A percentile compares a stretch with the other conserved stretches of the same genome.
Evolutionary conservation across 2,888 invertebrate genomes (phyloP).

Genomic region (Melanostoma scalare): DNA sequence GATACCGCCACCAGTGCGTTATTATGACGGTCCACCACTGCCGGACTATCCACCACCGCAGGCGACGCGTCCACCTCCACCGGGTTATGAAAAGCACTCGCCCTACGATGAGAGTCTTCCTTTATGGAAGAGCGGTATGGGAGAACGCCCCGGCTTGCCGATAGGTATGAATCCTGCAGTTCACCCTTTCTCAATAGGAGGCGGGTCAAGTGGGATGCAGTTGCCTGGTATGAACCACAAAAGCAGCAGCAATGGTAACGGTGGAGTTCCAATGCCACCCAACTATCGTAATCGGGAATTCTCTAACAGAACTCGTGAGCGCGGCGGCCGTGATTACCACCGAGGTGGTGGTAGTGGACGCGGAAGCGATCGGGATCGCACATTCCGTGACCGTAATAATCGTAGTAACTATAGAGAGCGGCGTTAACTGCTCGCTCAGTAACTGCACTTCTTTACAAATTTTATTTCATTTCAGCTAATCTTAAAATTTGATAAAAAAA

Average conservation of each 20-base stretch:
- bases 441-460: conserved; percentile 19
- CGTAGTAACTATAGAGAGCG: conserved; percentile 77
- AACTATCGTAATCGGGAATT: conserved; percentile 78
- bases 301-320: conserved; percentile 79
- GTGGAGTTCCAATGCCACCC: conserved; percentile 43
- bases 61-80: conserved; percentile 82
- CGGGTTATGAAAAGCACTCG: conserved; percentile 88
- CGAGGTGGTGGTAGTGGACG: conserved; percentile 80
- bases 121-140: conserved; percentile 80
- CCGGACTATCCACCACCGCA: conserved; percentile 88
- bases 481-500: conserved; percentile 26
- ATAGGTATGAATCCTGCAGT: conserved; percentile 75
- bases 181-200: conserved; percentile 71
- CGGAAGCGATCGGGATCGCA: conserved; percentile 82
- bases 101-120: conserved; percentile 86
- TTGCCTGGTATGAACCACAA: conserved; percentile 70
- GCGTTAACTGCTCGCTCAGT: conserved; percentile 65
- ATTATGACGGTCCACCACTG: conserved; percentile 90
- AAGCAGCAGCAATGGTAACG: conserved; percentile 72
- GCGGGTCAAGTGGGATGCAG: conserved; percentile 66
- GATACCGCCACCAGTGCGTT: conserved; percentile 90
- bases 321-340: conserved; percentile 77
- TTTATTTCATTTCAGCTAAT: conserved; percentile 54
- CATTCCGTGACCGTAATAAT: conserved; percentile 81
- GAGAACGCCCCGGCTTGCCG: conserved; percentile 78